Conservation (phyloP, 2,113 vertebrate species). For the Propithecus coquereli region DNA sequence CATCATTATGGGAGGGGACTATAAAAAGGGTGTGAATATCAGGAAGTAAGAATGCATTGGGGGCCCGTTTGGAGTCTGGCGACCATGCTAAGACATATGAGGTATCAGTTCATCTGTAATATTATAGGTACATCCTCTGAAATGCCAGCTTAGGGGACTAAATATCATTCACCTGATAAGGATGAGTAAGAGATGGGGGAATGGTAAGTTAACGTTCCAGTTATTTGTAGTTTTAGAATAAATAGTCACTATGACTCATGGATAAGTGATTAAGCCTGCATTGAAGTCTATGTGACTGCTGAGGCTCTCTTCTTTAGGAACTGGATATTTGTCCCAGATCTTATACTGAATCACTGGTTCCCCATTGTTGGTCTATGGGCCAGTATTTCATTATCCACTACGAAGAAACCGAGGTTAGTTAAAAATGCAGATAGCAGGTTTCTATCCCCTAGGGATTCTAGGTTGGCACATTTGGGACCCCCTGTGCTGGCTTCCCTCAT, state of each 20-base stretch:
- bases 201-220: not conserved
- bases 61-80: not conserved
- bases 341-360: not conserved
- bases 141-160: not conserved
- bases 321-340: not conserved
- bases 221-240: conserved; percentile 11
- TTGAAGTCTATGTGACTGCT: not conserved
- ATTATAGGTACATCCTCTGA: not conserved
- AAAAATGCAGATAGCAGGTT: not conserved
- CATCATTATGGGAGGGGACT: not conserved
- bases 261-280: not conserved
- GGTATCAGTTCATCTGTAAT: not conserved
- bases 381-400: not conserved
- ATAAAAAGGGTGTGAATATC: not conserved
- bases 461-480: not conserved
- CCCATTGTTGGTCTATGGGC: not conserved
- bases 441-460: not conserved
- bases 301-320: not conserved
- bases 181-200: not conserved
- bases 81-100: not conserved
- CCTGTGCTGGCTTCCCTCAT: not conserved
- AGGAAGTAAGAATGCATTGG: not conserved
- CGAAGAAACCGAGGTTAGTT: not conserved
- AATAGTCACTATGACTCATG: not conserved
- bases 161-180: not conserved